These are phyloP conservation scores for Cyclophora punctaria DNA, from an alignment of 2,888 invertebrate species.

Conservation along the genomic window DNA sequence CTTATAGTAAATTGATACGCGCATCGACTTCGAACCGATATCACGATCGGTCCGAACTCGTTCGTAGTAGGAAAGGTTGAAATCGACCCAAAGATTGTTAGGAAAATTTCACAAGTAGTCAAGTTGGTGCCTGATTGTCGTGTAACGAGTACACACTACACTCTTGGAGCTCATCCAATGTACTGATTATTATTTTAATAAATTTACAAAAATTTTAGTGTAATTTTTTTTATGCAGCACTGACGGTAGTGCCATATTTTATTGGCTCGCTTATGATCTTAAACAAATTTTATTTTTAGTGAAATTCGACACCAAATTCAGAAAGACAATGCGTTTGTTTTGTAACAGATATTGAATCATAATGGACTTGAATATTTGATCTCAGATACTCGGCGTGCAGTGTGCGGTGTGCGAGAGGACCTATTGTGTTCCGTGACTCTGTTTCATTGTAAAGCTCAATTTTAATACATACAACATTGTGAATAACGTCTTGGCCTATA, in stretches of 20 bases:
- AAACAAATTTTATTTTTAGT: constrained; percentile 56
- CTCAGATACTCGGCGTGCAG: constrained; percentile 57
- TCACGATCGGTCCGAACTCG: constrained; percentile 18
- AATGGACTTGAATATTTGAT: constrained; percentile 64
- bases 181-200: constrained; percentile 66
- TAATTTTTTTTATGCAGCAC: constrained; percentile 64
- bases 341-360: constrained; percentile 32
- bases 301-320: constrained; percentile 71
- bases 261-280: constrained; percentile 60
- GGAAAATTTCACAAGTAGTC: constrained; percentile 61
- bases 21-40: constrained; percentile 2
- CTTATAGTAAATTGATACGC: background rate
- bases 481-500: constrained; percentile 40
- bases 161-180: constrained; percentile 61
- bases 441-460: constrained; percentile 28
- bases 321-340: constrained; percentile 55
- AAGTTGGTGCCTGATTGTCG: constrained; percentile 69
- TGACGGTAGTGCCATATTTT: constrained; percentile 71
- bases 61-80: constrained; percentile 24
- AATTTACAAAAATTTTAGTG: constrained; percentile 46
- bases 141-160: constrained; percentile 34
- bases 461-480: constrained; percentile 17
- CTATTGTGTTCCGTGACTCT: constrained; percentile 15
- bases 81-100: constrained; percentile 48
- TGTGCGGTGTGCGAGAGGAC: constrained; percentile 28